phyloP scores from a whole-genome alignment of 2,113 vertebrate species.

The Euleptes europaea region DNA sequence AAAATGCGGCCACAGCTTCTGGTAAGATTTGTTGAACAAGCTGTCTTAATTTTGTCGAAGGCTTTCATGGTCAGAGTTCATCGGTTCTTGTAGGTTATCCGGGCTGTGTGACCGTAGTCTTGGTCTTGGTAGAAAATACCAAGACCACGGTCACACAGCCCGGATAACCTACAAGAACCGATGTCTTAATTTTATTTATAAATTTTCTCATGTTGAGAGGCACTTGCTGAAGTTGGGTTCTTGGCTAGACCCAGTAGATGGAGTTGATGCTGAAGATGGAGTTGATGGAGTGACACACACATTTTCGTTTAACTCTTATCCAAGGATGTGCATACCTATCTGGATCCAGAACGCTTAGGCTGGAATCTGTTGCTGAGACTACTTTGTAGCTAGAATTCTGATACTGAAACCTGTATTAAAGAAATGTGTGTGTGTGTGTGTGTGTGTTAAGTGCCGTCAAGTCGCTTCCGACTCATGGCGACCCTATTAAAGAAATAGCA shows the following conservation, averaged over 20 bases:
- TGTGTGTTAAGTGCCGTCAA: too few species aligned
- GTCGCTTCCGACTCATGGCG: too few species aligned
- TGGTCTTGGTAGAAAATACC: too few species aligned
- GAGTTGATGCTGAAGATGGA: background rate
- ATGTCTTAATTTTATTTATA: constrained; percentile 14
- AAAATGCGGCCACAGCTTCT: constrained; percentile 99
- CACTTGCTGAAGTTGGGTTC: background rate
- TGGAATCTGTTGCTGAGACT: background rate
- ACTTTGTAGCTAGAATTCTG: background rate
- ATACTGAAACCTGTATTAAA: background rate
- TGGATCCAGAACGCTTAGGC: background rate
- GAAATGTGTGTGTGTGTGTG: too few species aligned
- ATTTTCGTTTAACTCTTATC: background rate
- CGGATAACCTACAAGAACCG: too few species aligned
- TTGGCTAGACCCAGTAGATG: background rate
- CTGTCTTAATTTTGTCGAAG: background rate
- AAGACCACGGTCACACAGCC: too few species aligned
- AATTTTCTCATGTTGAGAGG: background rate
- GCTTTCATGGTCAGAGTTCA: too few species aligned
- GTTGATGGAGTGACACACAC: background rate
- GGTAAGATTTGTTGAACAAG: constrained; percentile 77
- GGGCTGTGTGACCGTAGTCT: too few species aligned
- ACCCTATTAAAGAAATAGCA: background rate
- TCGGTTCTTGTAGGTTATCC: too few species aligned
- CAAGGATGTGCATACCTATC: background rate